Conservation (phyloP, 2,797 vertebrate species). For the Cyclopterus lumpus region DNA sequence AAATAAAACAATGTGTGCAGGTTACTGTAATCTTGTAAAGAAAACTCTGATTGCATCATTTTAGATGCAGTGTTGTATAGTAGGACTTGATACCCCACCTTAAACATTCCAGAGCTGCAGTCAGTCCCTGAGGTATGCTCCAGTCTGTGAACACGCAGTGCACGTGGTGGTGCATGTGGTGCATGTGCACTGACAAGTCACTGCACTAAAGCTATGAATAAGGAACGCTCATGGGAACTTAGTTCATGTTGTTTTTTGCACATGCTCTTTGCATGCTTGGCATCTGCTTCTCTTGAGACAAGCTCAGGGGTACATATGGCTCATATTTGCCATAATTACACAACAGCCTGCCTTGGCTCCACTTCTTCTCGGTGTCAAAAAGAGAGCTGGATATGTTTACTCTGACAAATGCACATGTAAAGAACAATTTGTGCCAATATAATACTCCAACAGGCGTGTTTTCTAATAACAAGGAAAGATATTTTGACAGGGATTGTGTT, state of each 20-base stretch:
- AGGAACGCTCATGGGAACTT: neutral
- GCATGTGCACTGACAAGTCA: neutral
- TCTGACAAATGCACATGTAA: slow-evolving; percentile 35
- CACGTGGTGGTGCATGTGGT: neutral
- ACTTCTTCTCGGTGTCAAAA: slow-evolving; percentile 28
- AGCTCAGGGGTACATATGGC: slow-evolving; percentile 26
- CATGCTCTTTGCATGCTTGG: slow-evolving; percentile 7
- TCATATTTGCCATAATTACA: slow-evolving; percentile 32
- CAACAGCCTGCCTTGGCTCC: slow-evolving; percentile 44
- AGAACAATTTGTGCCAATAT: neutral
- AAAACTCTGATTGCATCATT: neutral
- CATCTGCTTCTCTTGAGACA: slow-evolving; percentile 12
- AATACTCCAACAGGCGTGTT: slow-evolving; percentile 58
- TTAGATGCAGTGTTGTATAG: neutral
- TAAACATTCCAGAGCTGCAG: slow-evolving; percentile 53
- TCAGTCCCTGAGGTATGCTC: slow-evolving; percentile 20
- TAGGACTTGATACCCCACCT: slow-evolving; percentile 48
- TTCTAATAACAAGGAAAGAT: slow-evolving; percentile 27
- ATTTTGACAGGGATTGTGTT: slow-evolving; percentile 16
- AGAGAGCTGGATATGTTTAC: neutral
- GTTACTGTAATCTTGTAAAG: neutral
- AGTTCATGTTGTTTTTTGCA: slow-evolving; percentile 2
- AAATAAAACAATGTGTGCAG: neutral
- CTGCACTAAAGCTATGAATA: neutral
- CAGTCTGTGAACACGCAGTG: neutral